Conservation (phyloP, 2,888 invertebrate genomes). For the Epirrhoe tristata region DNA sequence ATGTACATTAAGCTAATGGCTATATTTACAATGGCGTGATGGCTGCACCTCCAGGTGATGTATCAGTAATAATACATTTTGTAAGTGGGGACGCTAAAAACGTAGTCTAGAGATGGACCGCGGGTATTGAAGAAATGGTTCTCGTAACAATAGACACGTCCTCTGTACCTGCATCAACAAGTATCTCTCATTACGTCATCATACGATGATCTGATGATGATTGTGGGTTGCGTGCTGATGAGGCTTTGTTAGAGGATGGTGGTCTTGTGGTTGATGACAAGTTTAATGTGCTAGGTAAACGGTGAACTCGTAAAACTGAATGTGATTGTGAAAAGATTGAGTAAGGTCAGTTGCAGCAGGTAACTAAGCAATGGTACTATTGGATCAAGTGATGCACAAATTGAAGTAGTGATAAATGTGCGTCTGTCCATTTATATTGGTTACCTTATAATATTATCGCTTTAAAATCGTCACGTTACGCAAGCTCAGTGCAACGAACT, state of each 20-base stretch:
- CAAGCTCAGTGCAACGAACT: constrained; percentile 75
- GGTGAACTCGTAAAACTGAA: constrained; percentile 8
- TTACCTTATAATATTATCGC: constrained; percentile 15
- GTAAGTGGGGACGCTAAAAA: constrained; percentile 82
- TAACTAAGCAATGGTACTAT: not conserved
- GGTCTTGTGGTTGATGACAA: constrained; percentile 16
- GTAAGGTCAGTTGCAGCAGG: not conserved
- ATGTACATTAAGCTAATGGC: constrained; percentile 64
- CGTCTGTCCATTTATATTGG: not conserved
- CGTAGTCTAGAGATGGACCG: constrained; percentile 80
- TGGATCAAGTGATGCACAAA: not conserved
- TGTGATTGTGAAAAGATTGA: constrained; percentile 7
- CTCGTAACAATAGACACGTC: constrained; percentile 83
- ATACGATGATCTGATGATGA: constrained; percentile 41
- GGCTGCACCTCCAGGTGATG: constrained; percentile 52
- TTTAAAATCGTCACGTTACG: constrained; percentile 58
- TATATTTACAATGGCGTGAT: constrained; percentile 54
- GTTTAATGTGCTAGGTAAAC: constrained; percentile 13
- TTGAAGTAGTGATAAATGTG: not conserved
- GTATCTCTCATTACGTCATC: constrained; percentile 54
- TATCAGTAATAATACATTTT: constrained; percentile 82
- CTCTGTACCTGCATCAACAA: constrained; percentile 84
- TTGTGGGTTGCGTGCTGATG: constrained; percentile 48
- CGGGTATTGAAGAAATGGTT: constrained; percentile 84
- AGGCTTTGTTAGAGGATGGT: constrained; percentile 50